Conservation (phyloP, 2,797 vertebrate species). For the Taeniopygia guttata region DNA sequence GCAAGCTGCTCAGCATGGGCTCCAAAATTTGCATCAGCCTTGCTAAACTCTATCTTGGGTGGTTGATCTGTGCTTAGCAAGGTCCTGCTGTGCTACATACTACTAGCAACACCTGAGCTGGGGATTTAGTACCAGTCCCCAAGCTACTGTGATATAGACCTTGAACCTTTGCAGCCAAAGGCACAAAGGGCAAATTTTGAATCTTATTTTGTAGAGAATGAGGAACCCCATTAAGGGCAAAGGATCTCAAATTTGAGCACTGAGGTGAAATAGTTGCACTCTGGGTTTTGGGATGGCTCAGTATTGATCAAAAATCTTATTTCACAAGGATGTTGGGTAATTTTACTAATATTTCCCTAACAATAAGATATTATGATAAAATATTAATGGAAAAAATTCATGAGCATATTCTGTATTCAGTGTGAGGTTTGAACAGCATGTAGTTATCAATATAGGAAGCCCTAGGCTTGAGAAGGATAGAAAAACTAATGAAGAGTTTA, state of each 20-base stretch:
- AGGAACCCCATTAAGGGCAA: not conserved
- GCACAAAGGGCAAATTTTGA: not conserved
- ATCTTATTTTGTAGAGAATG: not conserved
- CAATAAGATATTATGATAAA: not conserved
- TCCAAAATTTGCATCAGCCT: not conserved
- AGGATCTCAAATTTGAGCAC: not conserved
- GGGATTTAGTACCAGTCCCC: not conserved
- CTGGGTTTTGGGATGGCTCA: not conserved
- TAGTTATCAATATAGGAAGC: not conserved
- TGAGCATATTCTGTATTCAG: not conserved
- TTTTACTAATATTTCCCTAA: not conserved
- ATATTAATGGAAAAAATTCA: not conserved
- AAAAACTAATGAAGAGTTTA: not conserved
- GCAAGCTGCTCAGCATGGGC: not conserved
- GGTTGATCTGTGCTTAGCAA: not conserved
- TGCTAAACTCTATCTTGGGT: not conserved
- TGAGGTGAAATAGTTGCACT: not conserved
- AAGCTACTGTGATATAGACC: not conserved
- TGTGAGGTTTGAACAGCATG: not conserved
- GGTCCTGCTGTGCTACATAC: not conserved
- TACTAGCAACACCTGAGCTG: not conserved
- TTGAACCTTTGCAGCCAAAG: not conserved
- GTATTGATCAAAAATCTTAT: not conserved
- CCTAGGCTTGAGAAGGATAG: not conserved
- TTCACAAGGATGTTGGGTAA: not conserved